Conservation (phyloP, 2,888 invertebrate genomes). For the Diarsia dahlii region DNA sequence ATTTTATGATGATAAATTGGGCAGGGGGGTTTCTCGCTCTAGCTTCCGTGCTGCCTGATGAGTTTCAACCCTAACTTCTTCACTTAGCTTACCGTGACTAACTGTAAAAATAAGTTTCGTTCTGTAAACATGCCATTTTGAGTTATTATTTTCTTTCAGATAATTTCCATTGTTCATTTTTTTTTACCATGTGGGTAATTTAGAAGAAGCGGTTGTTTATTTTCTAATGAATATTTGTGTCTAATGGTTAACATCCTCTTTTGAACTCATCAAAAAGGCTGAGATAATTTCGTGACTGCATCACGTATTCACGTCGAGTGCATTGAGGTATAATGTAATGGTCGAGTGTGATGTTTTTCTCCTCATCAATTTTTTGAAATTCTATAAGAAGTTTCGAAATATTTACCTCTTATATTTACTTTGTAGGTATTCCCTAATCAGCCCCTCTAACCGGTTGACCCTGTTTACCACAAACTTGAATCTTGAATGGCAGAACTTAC, state of each 20-base stretch:
- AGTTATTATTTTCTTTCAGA: slow-evolving; percentile 3
- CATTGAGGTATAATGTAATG: too few species aligned
- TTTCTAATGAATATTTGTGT: neutral
- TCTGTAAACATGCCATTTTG: neutral
- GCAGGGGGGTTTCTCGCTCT: neutral
- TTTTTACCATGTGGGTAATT: neutral
- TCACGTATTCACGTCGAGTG: too few species aligned
- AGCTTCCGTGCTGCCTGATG: neutral
- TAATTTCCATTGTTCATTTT: slow-evolving; percentile 2
- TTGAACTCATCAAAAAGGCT: neutral
- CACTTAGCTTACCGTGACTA: neutral
- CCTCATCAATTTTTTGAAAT: neutral
- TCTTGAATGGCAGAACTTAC: neutral
- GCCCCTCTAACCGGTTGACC: neutral
- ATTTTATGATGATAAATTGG: neutral
- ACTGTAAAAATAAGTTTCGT: slow-evolving; percentile 24
- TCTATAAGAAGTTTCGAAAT: too few species aligned
- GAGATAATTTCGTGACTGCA: slow-evolving; percentile 1
- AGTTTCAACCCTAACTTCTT: neutral
- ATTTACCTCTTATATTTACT: neutral
- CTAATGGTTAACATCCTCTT: neutral
- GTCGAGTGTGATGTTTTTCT: neutral
- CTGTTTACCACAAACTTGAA: neutral
- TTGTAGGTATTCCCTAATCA: neutral
- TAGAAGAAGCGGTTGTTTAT: neutral